phyloP scores from a whole-genome alignment of 2,113 vertebrate genomes.

The Sorex araneus region DNA sequence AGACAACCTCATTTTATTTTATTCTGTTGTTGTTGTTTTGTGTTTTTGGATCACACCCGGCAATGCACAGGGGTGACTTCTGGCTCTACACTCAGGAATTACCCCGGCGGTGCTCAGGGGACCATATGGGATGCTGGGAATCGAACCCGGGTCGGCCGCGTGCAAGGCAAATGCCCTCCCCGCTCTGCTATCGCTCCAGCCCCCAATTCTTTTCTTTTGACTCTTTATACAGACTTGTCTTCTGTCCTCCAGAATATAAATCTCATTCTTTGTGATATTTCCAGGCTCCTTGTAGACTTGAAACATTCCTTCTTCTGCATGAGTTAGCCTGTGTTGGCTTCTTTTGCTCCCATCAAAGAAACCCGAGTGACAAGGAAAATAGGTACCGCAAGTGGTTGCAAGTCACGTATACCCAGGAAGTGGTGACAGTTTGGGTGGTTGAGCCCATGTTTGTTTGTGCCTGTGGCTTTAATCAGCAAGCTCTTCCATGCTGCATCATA shows the following conservation, averaged over 20 bases:
- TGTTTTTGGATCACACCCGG: too few species aligned
- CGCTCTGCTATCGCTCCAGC: too few species aligned
- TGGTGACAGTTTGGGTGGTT: background rate
- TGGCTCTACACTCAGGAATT: too few species aligned
- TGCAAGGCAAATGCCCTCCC: too few species aligned
- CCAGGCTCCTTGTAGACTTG: background rate
- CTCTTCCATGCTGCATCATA: background rate
- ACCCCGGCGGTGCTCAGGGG: too few species aligned
- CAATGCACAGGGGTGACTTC: too few species aligned
- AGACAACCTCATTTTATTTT: too few species aligned
- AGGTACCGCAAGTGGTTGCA: background rate
- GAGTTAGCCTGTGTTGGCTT: background rate
- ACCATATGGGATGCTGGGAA: too few species aligned
- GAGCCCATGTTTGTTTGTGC: background rate
- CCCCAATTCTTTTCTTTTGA: too few species aligned
- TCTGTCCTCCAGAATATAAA: background rate
- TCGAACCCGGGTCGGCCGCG: too few species aligned
- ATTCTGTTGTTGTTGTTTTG: too few species aligned
- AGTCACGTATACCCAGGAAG: background rate
- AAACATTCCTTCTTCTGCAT: background rate
- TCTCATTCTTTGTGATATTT: background rate
- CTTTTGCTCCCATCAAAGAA: conserved; percentile 7
- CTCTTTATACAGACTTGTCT: background rate
- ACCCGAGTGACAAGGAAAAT: background rate
- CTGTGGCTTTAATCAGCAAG: background rate